These are phyloP conservation scores for Conopomorpha cramerella DNA, from an alignment of 1,140 invertebrate species.

Conservation along the genomic window DNA sequence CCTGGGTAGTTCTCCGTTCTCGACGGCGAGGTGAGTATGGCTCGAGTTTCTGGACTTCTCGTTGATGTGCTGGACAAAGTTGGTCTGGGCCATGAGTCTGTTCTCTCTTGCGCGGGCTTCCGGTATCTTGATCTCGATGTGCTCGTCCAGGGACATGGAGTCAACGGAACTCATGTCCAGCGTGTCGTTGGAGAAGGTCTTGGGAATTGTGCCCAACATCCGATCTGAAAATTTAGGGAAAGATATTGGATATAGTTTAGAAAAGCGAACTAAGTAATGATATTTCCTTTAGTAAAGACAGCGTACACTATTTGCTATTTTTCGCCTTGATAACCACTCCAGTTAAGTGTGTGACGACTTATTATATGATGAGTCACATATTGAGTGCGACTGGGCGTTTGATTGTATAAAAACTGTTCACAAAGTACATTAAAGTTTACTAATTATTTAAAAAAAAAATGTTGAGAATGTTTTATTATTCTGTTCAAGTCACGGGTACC, in stretches of 20 bases:
- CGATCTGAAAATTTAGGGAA: constrained; percentile 34
- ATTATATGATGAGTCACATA: too few relatives aligned
- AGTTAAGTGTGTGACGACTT: too few relatives aligned
- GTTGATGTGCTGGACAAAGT: constrained; percentile 45
- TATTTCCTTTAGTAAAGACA: background rate
- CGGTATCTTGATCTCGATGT: constrained; percentile 57
- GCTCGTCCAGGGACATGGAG: constrained; percentile 55
- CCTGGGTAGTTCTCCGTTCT: constrained; percentile 25
- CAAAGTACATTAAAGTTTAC: too few relatives aligned
- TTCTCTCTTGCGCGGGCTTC: constrained; percentile 51
- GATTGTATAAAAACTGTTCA: too few relatives aligned
- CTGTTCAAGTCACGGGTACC: too few relatives aligned
- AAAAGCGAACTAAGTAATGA: background rate
- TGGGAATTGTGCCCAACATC: constrained; percentile 49
- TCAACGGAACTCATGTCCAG: constrained; percentile 56
- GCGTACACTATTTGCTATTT: too few relatives aligned
- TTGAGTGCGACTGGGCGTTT: too few relatives aligned
- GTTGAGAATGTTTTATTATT: too few relatives aligned
- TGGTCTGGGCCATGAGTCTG: constrained; percentile 47
- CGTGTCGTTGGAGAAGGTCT: constrained; percentile 55
- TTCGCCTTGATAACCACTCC: too few relatives aligned
- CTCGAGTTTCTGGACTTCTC: constrained; percentile 35
- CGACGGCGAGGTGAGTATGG: constrained; percentile 34
- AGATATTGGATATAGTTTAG: background rate
- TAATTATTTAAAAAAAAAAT: too few relatives aligned